Evolutionary conservation across 2,888 invertebrate species (phyloP), one percentile per base, ranked within the genome.

Genomic region (Phanerotoma sp.): DNA sequence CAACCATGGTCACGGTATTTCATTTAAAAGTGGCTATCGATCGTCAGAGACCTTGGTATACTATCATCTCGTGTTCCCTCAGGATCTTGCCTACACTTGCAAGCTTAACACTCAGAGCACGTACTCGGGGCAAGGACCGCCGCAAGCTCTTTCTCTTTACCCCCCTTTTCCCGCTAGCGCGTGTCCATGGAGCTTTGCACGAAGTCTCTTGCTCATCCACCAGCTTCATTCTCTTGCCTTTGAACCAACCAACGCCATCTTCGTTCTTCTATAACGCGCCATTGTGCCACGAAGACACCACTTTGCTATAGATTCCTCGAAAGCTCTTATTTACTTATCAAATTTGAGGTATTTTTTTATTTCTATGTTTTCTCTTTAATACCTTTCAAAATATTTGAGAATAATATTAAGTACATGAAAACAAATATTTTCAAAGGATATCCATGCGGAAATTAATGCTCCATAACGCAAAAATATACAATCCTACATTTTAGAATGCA

Each of bases 41-140:
- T 75, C 75, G 73, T 63, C 54, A 67, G 74, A 72, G 75, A 75
- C 75, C 74, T 75, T 75, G 76, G 71, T 72, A 69, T 71, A 71
- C 66, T 68, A 60, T 65, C 71, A 68, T 68, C 67, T 64, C 62
- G 64, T 54, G 65, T 69, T 68, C 65, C 57, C 63, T 66, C 25
- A 25, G 25, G 25, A 25, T 62, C 60, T 62, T 68, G 70, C 68
- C 64, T 68, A 66, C 70, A 70, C 32, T 51, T 32, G 44, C 63
- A 73, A 74, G 72, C 72, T 76, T 76, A 72, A 71, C 72, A 76
- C 74, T 70, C 76, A 63, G 68, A 72, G 71, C 76, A 77, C 76
- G 76, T 77, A 74, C 75, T 68, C 72, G 70, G 77, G 74, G 77
- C 77, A 77, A 77, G 73, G 75, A 77, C 75, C 77, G 77, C 75